phyloP scores from a whole-genome alignment of 2,113 vertebrate genomes.

The Thymallus thymallus region DNA sequence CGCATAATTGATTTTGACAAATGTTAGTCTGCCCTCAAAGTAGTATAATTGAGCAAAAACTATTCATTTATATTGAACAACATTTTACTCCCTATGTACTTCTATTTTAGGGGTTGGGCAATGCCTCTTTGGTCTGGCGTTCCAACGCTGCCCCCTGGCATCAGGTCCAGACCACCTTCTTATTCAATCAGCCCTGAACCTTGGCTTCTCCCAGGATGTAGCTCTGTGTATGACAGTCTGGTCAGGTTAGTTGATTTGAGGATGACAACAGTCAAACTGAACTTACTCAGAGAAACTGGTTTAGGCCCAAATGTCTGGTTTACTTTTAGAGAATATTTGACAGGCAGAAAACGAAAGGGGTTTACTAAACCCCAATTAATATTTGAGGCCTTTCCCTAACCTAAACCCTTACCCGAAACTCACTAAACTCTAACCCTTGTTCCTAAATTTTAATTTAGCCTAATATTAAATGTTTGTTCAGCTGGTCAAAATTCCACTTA shows the following conservation, averaged over 20 bases:
- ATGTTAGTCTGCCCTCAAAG: no score
- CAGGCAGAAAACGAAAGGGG: no score
- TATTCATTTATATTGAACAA: no score
- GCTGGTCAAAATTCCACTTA: no score
- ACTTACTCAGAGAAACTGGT: background rate
- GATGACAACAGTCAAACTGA: background rate
- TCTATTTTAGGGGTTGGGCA: slow-evolving; percentile 55
- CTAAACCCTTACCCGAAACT: no score
- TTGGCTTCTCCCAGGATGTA: slow-evolving; percentile 80
- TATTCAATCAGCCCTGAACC: slow-evolving; percentile 67
- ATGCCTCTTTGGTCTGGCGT: slow-evolving; percentile 57
- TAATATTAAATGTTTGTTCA: no score
- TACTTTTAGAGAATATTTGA: background rate
- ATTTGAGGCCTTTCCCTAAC: no score
- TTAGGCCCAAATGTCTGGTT: background rate
- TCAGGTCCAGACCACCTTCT: slow-evolving; percentile 9
- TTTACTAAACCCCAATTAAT: no score
- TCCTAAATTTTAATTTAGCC: no score
- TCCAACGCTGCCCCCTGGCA: slow-evolving; percentile 45
- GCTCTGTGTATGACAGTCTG: slow-evolving; percentile 75
- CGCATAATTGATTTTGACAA: no score
- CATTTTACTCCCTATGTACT: background rate
- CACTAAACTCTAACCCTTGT: no score
- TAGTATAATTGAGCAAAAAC: no score
- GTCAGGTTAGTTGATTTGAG: slow-evolving; percentile 67